Conservation (phyloP, 2,113 vertebrate genomes). For the Pristiophorus japonicus region DNA sequence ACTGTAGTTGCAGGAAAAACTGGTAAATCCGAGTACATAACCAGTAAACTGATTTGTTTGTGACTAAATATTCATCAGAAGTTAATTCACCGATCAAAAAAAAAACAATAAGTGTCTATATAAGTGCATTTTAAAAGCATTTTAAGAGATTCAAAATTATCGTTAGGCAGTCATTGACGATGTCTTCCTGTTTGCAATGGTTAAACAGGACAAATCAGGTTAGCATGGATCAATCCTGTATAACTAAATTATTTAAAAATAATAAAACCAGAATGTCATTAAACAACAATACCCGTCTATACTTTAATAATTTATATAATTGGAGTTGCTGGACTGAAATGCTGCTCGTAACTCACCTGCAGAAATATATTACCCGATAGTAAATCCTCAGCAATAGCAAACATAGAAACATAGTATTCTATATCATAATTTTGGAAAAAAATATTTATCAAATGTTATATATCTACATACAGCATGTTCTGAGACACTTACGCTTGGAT, state of each 20-base stretch:
- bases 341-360: background rate
- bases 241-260: background rate
- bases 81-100: background rate
- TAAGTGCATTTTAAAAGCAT: no score
- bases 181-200: background rate
- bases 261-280: background rate
- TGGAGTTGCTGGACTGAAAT: background rate
- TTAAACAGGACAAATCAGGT: background rate
- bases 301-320: background rate
- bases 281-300: background rate
- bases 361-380: background rate
- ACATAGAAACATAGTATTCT: background rate
- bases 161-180: background rate
- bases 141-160: background rate
- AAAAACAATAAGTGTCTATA: background rate
- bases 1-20: background rate
- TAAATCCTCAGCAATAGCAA: background rate
- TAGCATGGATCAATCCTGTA: background rate
- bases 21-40: background rate
- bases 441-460: background rate
- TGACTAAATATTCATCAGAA: background rate
- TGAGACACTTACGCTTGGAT: constrained; percentile 84
- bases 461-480: background rate
- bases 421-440: background rate
- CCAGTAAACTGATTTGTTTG: background rate